A percentile compares a stretch with the other conserved stretches of the same genome.
These are phyloP conservation scores for Nemotelus pantherinus DNA, from an alignment of 2,888 invertebrate species.

Conservation along the genomic window DNA sequence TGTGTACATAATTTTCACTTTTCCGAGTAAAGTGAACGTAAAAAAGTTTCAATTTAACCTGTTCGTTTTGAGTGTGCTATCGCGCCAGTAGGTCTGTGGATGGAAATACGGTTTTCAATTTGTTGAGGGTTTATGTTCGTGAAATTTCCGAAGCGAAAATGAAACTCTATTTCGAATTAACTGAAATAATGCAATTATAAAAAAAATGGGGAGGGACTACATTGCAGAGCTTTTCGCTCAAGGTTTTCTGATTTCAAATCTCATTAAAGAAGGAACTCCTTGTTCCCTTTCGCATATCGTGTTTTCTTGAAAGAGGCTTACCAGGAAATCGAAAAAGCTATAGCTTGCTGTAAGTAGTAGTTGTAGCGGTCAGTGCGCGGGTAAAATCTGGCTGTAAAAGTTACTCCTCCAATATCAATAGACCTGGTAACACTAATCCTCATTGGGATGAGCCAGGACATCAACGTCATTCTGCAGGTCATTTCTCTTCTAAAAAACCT, in stretches of 20 bases:
- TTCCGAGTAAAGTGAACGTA: conserved; percentile 24
- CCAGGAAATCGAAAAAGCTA: no score
- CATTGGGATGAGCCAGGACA: no score
- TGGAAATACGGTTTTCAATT: not conserved
- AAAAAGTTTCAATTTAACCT: conserved; percentile 35
- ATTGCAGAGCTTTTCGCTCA: not conserved
- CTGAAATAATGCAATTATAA: not conserved
- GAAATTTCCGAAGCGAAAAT: not conserved
- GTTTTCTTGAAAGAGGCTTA: no score
- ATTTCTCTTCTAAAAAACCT: not conserved
- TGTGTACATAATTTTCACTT: conserved; percentile 36
- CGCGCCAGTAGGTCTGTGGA: not conserved
- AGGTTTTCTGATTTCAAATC: no score
- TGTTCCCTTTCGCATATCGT: no score
- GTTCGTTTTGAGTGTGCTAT: not conserved
- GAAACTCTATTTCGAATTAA: not conserved
- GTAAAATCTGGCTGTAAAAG: no score
- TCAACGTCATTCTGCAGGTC: not conserved
- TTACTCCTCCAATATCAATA: no score
- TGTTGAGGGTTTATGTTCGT: not conserved
- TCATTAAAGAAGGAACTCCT: no score
- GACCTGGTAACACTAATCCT: no score
- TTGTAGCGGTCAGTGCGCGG: no score
- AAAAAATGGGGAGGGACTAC: not conserved
- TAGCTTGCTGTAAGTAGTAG: no score